Percentiles rank a stretch among this genome's conserved stretches.
Evolutionary conservation across 2,797 vertebrate genomes (phyloP).

Genomic region (Saxicola maurus): DNA sequence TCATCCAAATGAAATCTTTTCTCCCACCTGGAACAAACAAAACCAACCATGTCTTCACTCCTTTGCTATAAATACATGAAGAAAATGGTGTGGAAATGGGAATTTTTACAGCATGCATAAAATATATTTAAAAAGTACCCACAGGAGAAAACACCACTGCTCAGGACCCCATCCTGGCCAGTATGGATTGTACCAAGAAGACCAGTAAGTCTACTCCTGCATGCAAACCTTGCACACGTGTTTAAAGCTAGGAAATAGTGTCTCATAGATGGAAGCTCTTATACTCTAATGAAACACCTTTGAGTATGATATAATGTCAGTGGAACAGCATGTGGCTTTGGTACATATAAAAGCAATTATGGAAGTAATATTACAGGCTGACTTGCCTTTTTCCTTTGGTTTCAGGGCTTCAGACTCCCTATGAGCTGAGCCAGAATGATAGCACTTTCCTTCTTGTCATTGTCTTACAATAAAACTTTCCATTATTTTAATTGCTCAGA

Average conservation of each 20-base stretch:
- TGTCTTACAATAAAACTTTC: constrained; percentile 30
- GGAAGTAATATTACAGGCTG: constrained; percentile 31
- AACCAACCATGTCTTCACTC: neutral
- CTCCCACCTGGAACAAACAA: neutral
- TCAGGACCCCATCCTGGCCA: neutral
- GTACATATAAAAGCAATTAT: constrained; percentile 46
- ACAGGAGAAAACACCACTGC: neutral
- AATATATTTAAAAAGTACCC: neutral
- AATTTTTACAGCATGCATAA: neutral
- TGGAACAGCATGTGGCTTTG: constrained; percentile 57
- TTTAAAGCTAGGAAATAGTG: constrained; percentile 7
- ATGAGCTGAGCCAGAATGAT: constrained; percentile 23
- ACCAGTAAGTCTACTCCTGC: neutral
- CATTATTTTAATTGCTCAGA: neutral
- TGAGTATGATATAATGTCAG: constrained; percentile 44
- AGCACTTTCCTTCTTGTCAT: constrained; percentile 31
- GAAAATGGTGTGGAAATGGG: neutral
- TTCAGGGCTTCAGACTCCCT: constrained; percentile 1
- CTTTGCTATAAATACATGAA: neutral
- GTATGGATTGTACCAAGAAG: neutral
- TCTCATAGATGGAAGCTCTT: constrained; percentile 41
- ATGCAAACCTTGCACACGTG: neutral
- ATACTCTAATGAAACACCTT: constrained; percentile 63
- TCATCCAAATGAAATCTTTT: neutral
- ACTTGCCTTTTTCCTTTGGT: constrained; percentile 21